phyloP scores from a whole-genome alignment of 1,140 invertebrate species.

The Epicauta chinensis region DNA sequence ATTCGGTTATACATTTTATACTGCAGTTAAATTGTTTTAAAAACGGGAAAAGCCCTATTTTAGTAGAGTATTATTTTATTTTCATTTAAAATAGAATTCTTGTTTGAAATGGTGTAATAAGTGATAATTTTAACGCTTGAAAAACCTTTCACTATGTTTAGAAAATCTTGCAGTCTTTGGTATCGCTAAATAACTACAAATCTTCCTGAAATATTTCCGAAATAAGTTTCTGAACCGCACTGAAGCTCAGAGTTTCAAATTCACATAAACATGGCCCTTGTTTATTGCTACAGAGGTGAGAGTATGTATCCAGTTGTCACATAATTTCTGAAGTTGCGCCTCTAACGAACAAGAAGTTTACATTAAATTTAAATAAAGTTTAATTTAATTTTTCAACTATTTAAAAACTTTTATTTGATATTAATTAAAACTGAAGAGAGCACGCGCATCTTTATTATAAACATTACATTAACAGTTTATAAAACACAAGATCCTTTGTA shows the following conservation, averaged over 20 bases:
- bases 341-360: background rate
- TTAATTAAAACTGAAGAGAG: conserved; percentile 13
- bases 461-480: conserved; percentile 2
- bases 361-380: too few relatives aligned
- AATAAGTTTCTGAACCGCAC: conserved; percentile 12
- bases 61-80: conserved; percentile 11
- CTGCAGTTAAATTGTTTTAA: background rate
- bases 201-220: conserved; percentile 9
- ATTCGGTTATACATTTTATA: conserved; percentile 7
- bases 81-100: conserved; percentile 1
- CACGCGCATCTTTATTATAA: conserved; percentile 8
- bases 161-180: too few relatives aligned
- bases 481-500: background rate
- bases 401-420: background rate
- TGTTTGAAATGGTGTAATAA: too few relatives aligned
- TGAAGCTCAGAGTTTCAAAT: conserved; percentile 14
- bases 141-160: too few relatives aligned
- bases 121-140: too few relatives aligned
- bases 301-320: conserved; percentile 5
- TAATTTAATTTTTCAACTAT: too few relatives aligned
- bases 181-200: conserved; percentile 1
- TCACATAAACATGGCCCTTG: conserved; percentile 14
- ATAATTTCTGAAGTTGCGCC: conserved; percentile 11
- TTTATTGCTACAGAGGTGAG: conserved; percentile 10
- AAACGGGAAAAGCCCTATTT: conserved; percentile 11